Base-by-base conservation (phyloP, 1,140 invertebrate species). In the Bombus turneri region DNA sequence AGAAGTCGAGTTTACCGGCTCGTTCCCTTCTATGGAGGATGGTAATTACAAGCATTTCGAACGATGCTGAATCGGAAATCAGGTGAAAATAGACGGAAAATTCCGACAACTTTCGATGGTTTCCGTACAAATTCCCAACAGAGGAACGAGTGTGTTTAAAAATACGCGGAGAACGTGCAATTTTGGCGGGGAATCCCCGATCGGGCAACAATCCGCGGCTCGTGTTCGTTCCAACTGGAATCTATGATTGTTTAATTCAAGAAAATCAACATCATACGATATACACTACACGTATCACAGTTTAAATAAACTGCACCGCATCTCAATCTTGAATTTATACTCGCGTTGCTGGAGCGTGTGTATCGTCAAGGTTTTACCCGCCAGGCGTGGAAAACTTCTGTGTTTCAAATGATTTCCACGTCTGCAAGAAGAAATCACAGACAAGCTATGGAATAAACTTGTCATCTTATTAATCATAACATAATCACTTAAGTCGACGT, bases 171-270 rank as follows among this genome's bases (percentile, higher is more conserved):
- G 64, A 83, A 83, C 37, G 43, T 43, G 82, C 74, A 78, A 69
- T 78, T 78, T 77, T 41, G 28, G 10, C 31, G 64, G 47, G 22
- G 47, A 53, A 53, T 22, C 18, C 15, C 47, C 47, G 13, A 53
- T 53, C 18, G 47, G 22, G 18, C 47, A 53, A 53, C 47, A 53
- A 53, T 64, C 39, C 75, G n/a, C 9, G 28, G 25, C 53, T 47
- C 5, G 75, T 13, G 9, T 15, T 18, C n/a, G 31, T 0, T 10
- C 39, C 9, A 8, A 10, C 1, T 15, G 25, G 39, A 80, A 80
- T 80, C 57, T 72, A 47, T 47, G 83, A 85, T 85, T 79, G 62
- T 79, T 84, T 85, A 85, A 85, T 85, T 85, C 68, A 25, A 72
- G 76, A 78, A 72, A 78, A 78, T 9, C 6, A 34, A 66, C n/a